Evolutionary conservation across 2,888 invertebrate genomes (phyloP), one percentile per base, ranked within the genome.

Genomic region (Serripes groenlandicus): DNA sequence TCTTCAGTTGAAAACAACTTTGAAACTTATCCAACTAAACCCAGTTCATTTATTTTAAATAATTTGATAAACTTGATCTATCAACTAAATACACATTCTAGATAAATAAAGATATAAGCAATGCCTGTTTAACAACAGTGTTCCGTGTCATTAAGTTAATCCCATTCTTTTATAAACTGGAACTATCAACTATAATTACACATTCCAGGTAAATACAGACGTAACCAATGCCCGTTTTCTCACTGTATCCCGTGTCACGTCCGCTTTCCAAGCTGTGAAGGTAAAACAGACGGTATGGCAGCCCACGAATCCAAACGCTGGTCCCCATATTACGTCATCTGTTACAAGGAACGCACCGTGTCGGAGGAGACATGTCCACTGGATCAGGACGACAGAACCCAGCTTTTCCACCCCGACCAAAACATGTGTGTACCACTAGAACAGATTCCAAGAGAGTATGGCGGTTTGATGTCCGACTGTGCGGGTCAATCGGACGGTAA

Each of bases 401-500:
- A 86, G 34, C 62, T 86, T 15, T 86, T 86, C 73, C 81, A 92
- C 85, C 34, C 86, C 82, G 68, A 80, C 56, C 23, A 75, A 85
- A 78, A 90, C 88, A 15, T 90, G 83, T 81, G 86, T 64, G 78
- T 79, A 3, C 69, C 81, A 0, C 62, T 84, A 3, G 81, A 83
- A 1, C 62, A 69, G 28, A 88, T 90, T 7, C 89, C 89, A 21
- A 85, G 82, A 60, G 87, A 87, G 0, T 89, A 87, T 37, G 91
- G 91, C 0, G 90, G 90, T 62, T 76, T 76, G 62, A 85, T 84
- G 75, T 85, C 81, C 11, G 81, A 81, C 69, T 90, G 90, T 75
- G 60, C 34, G 0, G 69, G 73, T 2, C 81, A 81, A 56, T 30
- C 54, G 0, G 87, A 90, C 76, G 90, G 90, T 0, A 72, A 82